These are phyloP conservation scores for Halesus radiatus DNA, from an alignment of 1,140 invertebrate genomes.

Conservation along the genomic window DNA sequence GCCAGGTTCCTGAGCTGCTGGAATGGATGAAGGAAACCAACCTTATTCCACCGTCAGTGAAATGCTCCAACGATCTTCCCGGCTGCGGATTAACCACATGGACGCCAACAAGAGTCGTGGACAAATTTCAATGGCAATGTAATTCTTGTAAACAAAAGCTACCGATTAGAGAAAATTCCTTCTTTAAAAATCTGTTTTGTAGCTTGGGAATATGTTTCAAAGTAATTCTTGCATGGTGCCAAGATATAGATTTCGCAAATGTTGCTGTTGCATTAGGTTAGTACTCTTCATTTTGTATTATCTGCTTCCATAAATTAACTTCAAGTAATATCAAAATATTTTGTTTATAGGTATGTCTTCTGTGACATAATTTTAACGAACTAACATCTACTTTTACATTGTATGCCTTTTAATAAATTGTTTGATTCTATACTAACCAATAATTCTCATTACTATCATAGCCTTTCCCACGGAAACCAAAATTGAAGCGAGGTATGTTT, in stretches of 20 bases:
- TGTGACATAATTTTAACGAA: not conserved
- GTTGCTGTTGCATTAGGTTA: slow-evolving; percentile 49
- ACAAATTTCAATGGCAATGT: slow-evolving; percentile 56
- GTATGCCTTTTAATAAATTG: not conserved
- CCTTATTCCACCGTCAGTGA: slow-evolving; percentile 34
- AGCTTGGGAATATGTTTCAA: slow-evolving; percentile 49
- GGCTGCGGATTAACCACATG: slow-evolving; percentile 42
- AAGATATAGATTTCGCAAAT: slow-evolving; percentile 50
- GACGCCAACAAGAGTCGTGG: slow-evolving; percentile 48
- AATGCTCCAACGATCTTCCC: slow-evolving; percentile 43
- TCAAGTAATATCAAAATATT: not conserved
- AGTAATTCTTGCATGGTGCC: slow-evolving; percentile 54
- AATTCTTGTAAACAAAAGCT: slow-evolving; percentile 50
- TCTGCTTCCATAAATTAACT: not conserved
- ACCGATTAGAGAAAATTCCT: slow-evolving; percentile 52
- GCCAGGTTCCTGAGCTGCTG: slow-evolving; percentile 44
- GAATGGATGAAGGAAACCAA: slow-evolving; percentile 54
- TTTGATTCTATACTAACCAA: not conserved
- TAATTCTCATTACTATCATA: not conserved
- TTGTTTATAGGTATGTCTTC: not conserved
- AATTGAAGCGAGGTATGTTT: not conserved
- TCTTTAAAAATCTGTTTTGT: slow-evolving; percentile 55
- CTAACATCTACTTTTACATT: not conserved
- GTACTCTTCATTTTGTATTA: slow-evolving; percentile 7
- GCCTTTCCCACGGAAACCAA: slow-evolving; percentile 9